phyloP scores from a whole-genome alignment of 2,888 invertebrate genomes.

The Cinara cedri region DNA sequence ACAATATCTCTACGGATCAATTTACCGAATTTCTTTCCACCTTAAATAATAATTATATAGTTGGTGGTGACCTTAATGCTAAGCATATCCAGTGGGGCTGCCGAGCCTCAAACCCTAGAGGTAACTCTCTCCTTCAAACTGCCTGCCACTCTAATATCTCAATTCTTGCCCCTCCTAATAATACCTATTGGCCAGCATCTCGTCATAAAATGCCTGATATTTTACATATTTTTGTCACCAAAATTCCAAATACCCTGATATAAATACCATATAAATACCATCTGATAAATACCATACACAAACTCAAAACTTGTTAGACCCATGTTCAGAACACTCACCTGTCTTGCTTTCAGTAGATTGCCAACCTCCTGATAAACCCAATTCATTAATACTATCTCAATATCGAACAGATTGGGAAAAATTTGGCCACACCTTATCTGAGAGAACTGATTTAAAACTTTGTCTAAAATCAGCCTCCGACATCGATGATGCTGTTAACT shows the following conservation, averaged over 20 bases:
- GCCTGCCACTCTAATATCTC: background rate
- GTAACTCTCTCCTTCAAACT: constrained; percentile 11
- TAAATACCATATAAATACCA: too few species aligned
- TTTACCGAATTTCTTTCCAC: background rate
- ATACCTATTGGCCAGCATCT: too few species aligned
- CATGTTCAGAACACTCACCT: constrained; percentile 1
- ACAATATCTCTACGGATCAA: background rate
- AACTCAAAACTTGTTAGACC: constrained; percentile 13
- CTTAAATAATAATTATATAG: background rate
- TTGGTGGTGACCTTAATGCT: background rate
- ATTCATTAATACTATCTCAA: constrained; percentile 13
- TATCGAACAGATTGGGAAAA: constrained; percentile 19
- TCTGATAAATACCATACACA: background rate
- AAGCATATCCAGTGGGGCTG: background rate
- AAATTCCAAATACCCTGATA: too few species aligned
- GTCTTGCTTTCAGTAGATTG: constrained; percentile 13
- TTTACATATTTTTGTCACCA: too few species aligned
- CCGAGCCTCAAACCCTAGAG: background rate
- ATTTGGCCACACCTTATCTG: constrained; percentile 2
- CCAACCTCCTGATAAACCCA: constrained; percentile 2
- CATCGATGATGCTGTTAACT: constrained; percentile 2
- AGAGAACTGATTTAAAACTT: background rate
- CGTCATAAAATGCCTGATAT: too few species aligned
- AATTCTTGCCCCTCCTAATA: too few species aligned
- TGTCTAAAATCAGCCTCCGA: background rate